phyloP scores from a whole-genome alignment of 2,888 invertebrate species.

The Electrophaes corylata region DNA sequence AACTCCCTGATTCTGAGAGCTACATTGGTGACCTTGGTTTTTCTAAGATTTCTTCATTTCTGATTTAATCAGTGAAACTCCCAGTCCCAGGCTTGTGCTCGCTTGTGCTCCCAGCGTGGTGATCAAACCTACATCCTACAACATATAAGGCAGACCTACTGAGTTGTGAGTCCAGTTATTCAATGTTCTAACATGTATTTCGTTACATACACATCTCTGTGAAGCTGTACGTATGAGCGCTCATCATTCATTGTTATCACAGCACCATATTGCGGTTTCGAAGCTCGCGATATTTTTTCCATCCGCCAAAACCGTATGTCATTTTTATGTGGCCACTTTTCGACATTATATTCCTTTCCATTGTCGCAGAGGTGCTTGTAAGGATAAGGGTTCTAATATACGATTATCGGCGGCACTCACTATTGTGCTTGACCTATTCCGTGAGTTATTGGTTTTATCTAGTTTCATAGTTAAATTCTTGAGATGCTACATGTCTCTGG shows the following conservation, averaged over 20 bases:
- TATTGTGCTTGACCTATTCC: constrained; percentile 82
- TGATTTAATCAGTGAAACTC: too few relatives aligned
- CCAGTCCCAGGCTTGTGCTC: too few relatives aligned
- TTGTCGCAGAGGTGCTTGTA: constrained; percentile 80
- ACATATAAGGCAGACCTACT: too few relatives aligned
- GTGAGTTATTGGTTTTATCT: constrained; percentile 78
- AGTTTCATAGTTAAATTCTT: constrained; percentile 67
- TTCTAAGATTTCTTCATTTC: too few relatives aligned
- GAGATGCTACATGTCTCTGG: constrained; percentile 34
- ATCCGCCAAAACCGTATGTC: constrained; percentile 72
- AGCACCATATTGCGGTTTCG: constrained; percentile 38
- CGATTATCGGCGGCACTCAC: constrained; percentile 83
- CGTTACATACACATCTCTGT: neutral
- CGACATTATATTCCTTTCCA: constrained; percentile 82
- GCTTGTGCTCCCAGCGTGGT: too few relatives aligned
- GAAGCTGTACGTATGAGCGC: constrained; percentile 17
- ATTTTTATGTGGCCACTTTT: constrained; percentile 84
- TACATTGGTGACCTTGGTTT: too few relatives aligned
- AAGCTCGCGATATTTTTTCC: constrained; percentile 53
- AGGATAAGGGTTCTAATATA: constrained; percentile 83
- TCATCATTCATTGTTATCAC: constrained; percentile 44
- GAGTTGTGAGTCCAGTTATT: too few relatives aligned
- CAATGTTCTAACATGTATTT: neutral
- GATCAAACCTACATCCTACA: too few relatives aligned
- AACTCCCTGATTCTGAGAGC: too few relatives aligned